A percentile compares a stretch with the other conserved stretches of the same genome.
phyloP scores from a whole-genome alignment of 37 sponge, comb jelly and placozoan genomes.

The Spongia lamella region DNA sequence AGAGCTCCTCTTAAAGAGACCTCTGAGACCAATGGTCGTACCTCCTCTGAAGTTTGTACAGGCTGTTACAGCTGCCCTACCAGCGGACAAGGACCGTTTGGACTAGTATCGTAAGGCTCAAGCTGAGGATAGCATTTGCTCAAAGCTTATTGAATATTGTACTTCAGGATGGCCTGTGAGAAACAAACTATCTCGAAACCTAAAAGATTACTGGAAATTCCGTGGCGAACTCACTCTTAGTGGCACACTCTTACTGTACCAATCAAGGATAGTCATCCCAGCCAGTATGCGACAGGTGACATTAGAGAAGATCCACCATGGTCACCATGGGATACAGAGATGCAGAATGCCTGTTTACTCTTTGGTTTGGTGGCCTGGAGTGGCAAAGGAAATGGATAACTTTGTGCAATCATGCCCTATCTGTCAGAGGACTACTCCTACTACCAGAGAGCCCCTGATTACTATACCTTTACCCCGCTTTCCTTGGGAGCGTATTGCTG shows the following conservation, averaged over 20 bases:
- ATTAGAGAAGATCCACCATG: slow-evolving; percentile 6
- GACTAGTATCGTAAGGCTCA: background rate
- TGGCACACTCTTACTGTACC: background rate
- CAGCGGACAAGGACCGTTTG: background rate
- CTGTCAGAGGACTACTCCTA: background rate
- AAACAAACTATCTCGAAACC: background rate
- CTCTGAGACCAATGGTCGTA: background rate
- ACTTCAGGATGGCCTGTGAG: slow-evolving; percentile 17
- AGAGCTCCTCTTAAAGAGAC: slow-evolving; percentile 5
- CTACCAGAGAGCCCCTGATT: slow-evolving; percentile 3
- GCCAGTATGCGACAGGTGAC: background rate
- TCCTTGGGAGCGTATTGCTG: slow-evolving; percentile 17
- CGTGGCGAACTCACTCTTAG: background rate
- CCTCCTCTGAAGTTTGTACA: no score
- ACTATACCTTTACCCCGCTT: background rate
- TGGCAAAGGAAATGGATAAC: background rate
- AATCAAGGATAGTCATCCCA: slow-evolving; percentile 10
- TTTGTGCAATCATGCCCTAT: background rate
- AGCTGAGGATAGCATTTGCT: slow-evolving; percentile 1
- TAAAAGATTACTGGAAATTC: slow-evolving; percentile 19
- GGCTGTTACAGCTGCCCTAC: background rate
- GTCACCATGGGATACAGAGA: slow-evolving; percentile 16
- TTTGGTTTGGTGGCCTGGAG: no score
- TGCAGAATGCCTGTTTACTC: background rate
- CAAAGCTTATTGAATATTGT: no score